Percentiles rank a stretch among this genome's conserved stretches.
These are phyloP conservation scores for Cranoglanis bouderius DNA, from an alignment of 2,113 vertebrate species.

Conservation along the genomic window DNA sequence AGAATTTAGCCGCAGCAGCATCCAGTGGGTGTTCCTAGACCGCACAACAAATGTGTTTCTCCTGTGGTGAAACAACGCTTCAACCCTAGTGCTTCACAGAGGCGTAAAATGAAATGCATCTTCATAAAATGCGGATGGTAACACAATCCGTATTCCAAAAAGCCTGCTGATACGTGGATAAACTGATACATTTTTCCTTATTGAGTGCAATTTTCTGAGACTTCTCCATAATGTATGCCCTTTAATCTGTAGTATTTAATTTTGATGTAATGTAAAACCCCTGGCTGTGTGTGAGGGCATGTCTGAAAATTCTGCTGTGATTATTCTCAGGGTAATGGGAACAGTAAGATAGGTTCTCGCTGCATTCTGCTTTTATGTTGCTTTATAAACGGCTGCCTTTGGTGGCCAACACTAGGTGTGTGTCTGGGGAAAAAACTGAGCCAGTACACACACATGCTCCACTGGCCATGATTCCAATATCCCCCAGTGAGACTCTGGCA, in stretches of 20 bases:
- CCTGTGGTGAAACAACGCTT: neutral
- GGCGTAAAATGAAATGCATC: neutral
- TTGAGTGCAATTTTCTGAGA: neutral
- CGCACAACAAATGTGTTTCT: neutral
- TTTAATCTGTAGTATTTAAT: slow-evolving; percentile 29
- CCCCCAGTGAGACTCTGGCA: slow-evolving; percentile 39
- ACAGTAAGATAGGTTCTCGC: slow-evolving; percentile 5
- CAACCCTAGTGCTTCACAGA: neutral
- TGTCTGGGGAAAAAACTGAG: slow-evolving; percentile 20
- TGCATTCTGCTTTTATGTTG: slow-evolving; percentile 8
- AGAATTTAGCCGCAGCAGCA: neutral
- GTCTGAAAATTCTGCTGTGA: neutral
- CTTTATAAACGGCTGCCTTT: slow-evolving; percentile 28
- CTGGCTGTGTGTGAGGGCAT: neutral
- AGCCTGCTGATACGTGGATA: neutral
- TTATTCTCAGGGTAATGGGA: slow-evolving; percentile 23
- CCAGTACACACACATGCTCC: slow-evolving; percentile 44
- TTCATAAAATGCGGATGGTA: neutral
- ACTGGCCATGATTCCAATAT: slow-evolving; percentile 49
- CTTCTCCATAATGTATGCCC: slow-evolving; percentile 22
- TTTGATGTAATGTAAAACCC: slow-evolving; percentile 22
- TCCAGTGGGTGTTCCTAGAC: neutral
- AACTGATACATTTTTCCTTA: neutral
- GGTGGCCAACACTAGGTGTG: slow-evolving; percentile 28
- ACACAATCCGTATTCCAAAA: slow-evolving; percentile 5